Evolutionary conservation across 2,113 vertebrate genomes (phyloP).

Genomic region (Nycticebus coucang): DNA sequence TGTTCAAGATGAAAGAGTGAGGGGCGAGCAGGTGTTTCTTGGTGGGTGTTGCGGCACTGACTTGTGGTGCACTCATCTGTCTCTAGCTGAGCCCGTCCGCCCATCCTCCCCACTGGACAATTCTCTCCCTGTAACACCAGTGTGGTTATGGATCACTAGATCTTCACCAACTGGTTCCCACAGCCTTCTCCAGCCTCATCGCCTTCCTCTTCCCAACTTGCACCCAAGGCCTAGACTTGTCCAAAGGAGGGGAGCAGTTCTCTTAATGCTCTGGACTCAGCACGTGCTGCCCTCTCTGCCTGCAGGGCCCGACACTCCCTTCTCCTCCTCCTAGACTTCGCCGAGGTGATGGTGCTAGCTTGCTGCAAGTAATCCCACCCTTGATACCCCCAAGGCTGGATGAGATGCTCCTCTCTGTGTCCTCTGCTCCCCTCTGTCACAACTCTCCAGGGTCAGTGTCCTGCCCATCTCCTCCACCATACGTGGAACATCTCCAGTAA

Average conservation of each 20-base stretch:
- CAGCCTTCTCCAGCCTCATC: not conserved
- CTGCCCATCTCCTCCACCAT: not conserved
- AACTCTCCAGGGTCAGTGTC: not conserved
- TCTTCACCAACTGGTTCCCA: not conserved
- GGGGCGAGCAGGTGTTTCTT: no score
- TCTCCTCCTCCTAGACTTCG: not conserved
- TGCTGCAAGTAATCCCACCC: not conserved
- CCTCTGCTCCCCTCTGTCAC: not conserved
- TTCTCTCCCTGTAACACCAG: not conserved
- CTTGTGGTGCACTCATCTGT: fast-evolving
- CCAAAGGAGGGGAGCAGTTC: not conserved
- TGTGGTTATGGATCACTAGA: not conserved
- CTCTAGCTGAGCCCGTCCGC: not conserved
- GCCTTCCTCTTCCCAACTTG: not conserved
- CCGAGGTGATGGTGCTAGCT: not conserved
- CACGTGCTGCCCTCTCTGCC: fast-evolving
- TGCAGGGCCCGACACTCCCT: not conserved
- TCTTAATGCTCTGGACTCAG: not conserved
- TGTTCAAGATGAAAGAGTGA: not conserved
- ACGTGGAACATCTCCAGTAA: not conserved
- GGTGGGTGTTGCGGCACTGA: not conserved
- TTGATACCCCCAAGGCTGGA: not conserved
- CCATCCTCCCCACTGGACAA: fast-evolving
- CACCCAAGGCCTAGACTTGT: not conserved
- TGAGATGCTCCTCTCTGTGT: not conserved